A percentile compares a stretch with the other conserved stretches of the same genome.
phyloP scores from a whole-genome alignment of 2,797 vertebrate species.

The Pempheris klunzingeri region DNA sequence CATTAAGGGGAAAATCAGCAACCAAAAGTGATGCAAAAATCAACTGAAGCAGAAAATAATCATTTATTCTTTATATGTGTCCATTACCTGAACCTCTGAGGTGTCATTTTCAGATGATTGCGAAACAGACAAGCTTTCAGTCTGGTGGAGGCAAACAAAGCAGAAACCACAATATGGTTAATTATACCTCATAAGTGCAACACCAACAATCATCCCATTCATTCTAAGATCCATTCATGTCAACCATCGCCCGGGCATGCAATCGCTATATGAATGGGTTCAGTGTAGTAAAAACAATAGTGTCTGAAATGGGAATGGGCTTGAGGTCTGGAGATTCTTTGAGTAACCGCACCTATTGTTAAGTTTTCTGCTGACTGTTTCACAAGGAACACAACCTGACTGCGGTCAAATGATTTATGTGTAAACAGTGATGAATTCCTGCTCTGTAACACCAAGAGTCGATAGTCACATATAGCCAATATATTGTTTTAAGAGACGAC shows the following conservation, averaged over 20 bases:
- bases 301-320: conserved; percentile 34
- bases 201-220: conserved; percentile 53
- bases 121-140: conserved; percentile 68
- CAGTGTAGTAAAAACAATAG: conserved; percentile 62
- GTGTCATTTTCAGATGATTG: conserved; percentile 76
- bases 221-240: conserved; percentile 48
- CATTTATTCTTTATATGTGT: conserved; percentile 9
- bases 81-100: conserved; percentile 69
- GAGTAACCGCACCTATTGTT: conserved; percentile 53
- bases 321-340: conserved; percentile 33
- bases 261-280: conserved; percentile 35
- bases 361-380: conserved; percentile 34
- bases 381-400: conserved; percentile 14
- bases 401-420: conserved; percentile 26
- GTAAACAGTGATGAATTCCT: conserved; percentile 8
- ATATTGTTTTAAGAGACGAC: not conserved
- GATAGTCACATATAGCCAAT: not conserved
- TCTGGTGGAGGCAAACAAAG: conserved; percentile 63
- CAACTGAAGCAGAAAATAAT: not conserved
- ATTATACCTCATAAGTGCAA: conserved; percentile 53
- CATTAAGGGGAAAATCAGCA: not conserved
- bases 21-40: not conserved
- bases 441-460: not conserved
- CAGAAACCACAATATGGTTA: conserved; percentile 49
- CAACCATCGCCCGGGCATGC: conserved; percentile 28